Conservation (phyloP, 2,113 vertebrate species). For the Pseudonaja textilis region DNA sequence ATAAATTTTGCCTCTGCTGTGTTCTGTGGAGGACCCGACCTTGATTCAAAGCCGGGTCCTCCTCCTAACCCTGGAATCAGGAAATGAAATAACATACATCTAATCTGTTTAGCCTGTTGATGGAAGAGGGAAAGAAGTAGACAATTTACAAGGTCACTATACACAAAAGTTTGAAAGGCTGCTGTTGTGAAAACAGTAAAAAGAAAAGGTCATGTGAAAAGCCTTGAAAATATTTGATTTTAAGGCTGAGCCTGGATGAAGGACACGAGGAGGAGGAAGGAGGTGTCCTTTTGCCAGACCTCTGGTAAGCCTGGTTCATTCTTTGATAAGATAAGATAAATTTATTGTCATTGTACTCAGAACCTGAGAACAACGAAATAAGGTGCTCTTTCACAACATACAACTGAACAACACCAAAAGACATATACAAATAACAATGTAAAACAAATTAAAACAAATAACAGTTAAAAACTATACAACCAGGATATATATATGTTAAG, state of each 20-base stretch:
- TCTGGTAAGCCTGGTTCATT: neutral
- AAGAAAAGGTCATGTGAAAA: neutral
- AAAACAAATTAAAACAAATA: no score
- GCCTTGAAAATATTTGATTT: neutral
- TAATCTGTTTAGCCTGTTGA: neutral
- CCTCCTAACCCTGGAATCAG: neutral
- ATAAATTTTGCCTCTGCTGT: neutral
- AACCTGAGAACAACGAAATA: no score
- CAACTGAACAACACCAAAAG: no score
- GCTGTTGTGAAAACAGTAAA: neutral
- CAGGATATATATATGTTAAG: no score
- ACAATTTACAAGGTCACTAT: neutral
- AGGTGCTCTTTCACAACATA: no score
- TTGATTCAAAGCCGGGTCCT: neutral
- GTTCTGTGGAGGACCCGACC: neutral
- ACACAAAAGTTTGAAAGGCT: neutral
- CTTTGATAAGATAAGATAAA: no score
- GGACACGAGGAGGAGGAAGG: neutral
- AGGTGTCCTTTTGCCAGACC: neutral
- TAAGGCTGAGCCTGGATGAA: neutral
- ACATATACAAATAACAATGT: no score
- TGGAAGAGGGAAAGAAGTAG: neutral
- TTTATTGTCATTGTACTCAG: no score
- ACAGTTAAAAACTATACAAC: no score
- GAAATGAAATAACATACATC: neutral